phyloP scores from a whole-genome alignment of 1,140 invertebrate genomes.

The Chironomus striatipennis region DNA sequence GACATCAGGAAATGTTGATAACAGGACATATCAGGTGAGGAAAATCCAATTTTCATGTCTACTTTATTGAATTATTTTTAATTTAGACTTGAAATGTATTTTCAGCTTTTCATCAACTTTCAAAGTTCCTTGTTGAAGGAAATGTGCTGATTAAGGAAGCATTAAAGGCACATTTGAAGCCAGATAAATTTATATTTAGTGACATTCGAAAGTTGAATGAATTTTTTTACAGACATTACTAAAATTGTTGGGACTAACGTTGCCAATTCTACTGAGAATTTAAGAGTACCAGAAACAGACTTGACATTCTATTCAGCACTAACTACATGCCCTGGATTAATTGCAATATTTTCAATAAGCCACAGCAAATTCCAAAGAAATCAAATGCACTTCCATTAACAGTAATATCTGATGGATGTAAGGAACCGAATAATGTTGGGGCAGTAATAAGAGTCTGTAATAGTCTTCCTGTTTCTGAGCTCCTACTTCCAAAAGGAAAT shows the following conservation, averaged over 20 bases:
- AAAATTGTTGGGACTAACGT: conserved; percentile 43
- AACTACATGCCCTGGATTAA: conserved; percentile 69
- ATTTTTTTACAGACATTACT: conserved; percentile 44
- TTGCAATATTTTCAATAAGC: conserved; percentile 69
- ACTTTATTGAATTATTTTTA: too few relatives aligned
- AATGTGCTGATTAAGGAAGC: conserved; percentile 70
- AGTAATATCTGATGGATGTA: conserved; percentile 79
- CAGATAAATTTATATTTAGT: conserved; percentile 63
- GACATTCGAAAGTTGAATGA: conserved; percentile 42
- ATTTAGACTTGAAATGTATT: too few relatives aligned
- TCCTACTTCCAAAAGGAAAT: conserved; percentile 78
- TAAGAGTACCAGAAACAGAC: conserved; percentile 68
- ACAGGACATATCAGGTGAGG: too few relatives aligned
- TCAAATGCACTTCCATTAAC: conserved; percentile 60
- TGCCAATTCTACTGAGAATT: conserved; percentile 45
- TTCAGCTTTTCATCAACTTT: too few relatives aligned
- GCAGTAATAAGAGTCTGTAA: conserved; percentile 72
- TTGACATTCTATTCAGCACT: conserved; percentile 73
- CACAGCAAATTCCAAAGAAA: conserved; percentile 40
- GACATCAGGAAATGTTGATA: too few relatives aligned
- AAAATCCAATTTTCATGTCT: too few relatives aligned
- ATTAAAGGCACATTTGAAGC: conserved; percentile 51
- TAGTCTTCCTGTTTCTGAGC: conserved; percentile 63
- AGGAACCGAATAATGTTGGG: conserved; percentile 85
- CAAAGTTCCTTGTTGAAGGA: conserved; percentile 66